A percentile compares a stretch with the other conserved stretches of the same genome.
Evolutionary conservation across 2,113 vertebrate genomes (phyloP).

Genomic region (Pipa parva): DNA sequence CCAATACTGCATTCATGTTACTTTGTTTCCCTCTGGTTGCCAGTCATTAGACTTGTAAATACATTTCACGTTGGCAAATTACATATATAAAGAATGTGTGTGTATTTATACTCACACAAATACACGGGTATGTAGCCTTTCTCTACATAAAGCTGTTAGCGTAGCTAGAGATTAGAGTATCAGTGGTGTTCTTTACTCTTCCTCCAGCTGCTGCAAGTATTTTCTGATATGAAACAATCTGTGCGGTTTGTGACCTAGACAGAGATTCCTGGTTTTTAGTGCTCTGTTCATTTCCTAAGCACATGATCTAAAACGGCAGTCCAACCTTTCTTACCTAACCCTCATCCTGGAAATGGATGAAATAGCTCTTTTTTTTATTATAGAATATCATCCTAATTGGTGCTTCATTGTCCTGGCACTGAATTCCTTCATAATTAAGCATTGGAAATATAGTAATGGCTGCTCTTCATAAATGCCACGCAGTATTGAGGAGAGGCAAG

Average conservation of each 20-base stretch:
- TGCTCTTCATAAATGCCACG: conserved; percentile 64
- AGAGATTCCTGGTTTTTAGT: not conserved
- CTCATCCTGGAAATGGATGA: conserved; percentile 74
- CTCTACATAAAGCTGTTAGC: no score
- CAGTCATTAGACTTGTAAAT: no score
- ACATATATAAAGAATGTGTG: no score
- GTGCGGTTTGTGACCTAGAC: not conserved
- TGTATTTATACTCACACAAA: no score
- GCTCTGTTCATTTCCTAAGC: not conserved
- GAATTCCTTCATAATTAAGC: conserved; percentile 78
- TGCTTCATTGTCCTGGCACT: conserved; percentile 70
- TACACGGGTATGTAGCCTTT: no score
- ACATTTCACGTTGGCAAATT: no score
- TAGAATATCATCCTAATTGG: conserved; percentile 79
- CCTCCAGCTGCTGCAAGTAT: no score
- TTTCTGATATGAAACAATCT: not conserved
- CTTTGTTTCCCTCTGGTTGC: no score
- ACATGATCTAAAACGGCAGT: conserved; percentile 10
- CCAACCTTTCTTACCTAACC: conserved; percentile 55
- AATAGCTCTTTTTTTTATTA: conserved; percentile 72
- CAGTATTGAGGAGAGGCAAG: conserved; percentile 71
- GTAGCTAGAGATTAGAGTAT: no score
- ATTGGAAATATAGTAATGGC: conserved; percentile 70
- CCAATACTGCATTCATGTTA: no score
- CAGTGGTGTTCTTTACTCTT: no score